Evolutionary conservation across 2,797 vertebrate species (phyloP), one percentile per base, ranked within the genome.

Genomic region (Pelobates cultripes): DNA sequence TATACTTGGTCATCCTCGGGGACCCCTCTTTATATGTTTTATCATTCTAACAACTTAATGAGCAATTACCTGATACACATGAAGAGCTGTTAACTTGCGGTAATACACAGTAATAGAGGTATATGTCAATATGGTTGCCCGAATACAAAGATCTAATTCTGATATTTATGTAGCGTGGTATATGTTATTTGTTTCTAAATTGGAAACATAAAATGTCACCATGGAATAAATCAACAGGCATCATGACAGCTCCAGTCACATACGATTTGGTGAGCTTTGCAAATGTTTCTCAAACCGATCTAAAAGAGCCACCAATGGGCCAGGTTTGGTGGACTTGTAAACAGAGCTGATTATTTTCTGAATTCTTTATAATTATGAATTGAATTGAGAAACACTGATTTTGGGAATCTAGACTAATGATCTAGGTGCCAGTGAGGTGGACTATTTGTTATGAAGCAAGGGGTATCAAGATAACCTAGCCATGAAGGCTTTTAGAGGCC

Each of bases 41-140:
- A 67, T 53, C 73, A 14, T 67, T 80, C 67, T 17, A 72, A 51
- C 17, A 51, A 41, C 82, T 80, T 84, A 84, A 84, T 84, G 77
- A 84, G 77, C 77, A 84, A 84, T 84, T 76, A 84, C 74, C 73
- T 66, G 67, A 13, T 14, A 61, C 61, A 61, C 74, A 78, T 78
- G 70, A 43, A 75, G 72, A 43, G 43, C 55, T 64, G 45, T 55
- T 70, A 78, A 74, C 76, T 70, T 44, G 72, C 75, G 68, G 57
- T 51, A 57, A 71, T 70, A 55, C 51, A 3, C 51, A 40, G 75
- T 41, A 17, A 51, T 73, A 69, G 63, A 64, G 40, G 44, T 9
- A 79, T 45, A 79, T 71, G 77, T 79, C 82, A 71, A 53, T 43
- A 53, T 71, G 67, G 53, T 61, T 55, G 3, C 61, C 60, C 28